Evolutionary conservation across 1,140 invertebrate species (phyloP), one percentile per base, ranked within the genome.

Genomic region (Habropoda laboriosa): DNA sequence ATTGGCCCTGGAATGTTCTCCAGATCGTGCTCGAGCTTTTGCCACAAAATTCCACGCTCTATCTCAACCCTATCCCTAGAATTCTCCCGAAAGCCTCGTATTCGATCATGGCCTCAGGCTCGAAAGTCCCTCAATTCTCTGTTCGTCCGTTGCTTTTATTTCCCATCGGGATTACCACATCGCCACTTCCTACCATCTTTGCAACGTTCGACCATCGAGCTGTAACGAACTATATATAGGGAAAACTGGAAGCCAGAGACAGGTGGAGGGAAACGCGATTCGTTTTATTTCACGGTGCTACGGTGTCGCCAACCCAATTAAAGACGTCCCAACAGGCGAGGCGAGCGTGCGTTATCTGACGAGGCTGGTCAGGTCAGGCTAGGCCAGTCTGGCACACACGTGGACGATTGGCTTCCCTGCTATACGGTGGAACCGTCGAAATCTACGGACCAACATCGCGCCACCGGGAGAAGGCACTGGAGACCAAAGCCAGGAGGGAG

Each of bases 281-380:
- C 79, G 83, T 89, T 92, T 91, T 89, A 90, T 91, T 89, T 89
- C 83, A 82, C 83, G 73, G 71, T n/a, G n/a, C 84, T 58, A 86
- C 87, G 85, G 86, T 90, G 88, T 91, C 86, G 90, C 86, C 89
- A 92, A 92, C 90, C 89, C 91, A 93, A 92, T 93, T 93, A 93
- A 92, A 93, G 92, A 92, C 86, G 89, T 92, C 91, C 91, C 91
- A 90, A 86, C 87, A 90, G 90, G 85, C 88, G 87, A 86, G 49
- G 18, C 49, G 24, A 7, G 32, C 10, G 83, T 86, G 86, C 77
- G 72, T 75, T 83, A 86, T 86, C 85, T 83, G 83, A 80, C 82
- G 73, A 86, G 82, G 58, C 82, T 71, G 72, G 51, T 27, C 64
- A 67, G 47, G 68, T 55, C 63, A 73, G 67, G 68, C 24, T 70